These are phyloP conservation scores for Eupristina koningsbergeri DNA, from an alignment of 1,140 invertebrate genomes.

Conservation along the genomic window DNA sequence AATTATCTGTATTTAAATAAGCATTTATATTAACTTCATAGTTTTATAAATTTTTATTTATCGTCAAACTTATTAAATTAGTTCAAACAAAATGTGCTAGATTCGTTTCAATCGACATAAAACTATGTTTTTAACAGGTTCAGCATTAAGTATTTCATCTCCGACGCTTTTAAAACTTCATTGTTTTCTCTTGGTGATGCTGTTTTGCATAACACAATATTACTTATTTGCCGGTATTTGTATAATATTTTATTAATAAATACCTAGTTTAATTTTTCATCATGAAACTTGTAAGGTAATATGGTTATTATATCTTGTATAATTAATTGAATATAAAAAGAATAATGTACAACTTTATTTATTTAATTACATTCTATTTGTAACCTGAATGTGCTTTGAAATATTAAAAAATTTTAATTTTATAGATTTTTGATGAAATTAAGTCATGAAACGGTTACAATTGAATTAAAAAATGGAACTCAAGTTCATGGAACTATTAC, in stretches of 20 bases:
- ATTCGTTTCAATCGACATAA: too few relatives aligned
- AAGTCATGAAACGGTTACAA: conserved; percentile 99
- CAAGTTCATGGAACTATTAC: conserved; percentile 97
- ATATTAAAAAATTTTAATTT: conserved; percentile 47
- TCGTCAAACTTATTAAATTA: too few relatives aligned
- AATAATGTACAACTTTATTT: background rate
- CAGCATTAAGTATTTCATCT: too few relatives aligned
- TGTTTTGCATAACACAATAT: background rate
- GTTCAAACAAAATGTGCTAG: too few relatives aligned
- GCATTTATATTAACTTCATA: background rate
- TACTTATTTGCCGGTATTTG: conserved; percentile 44
- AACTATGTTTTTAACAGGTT: too few relatives aligned
- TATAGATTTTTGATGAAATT: conserved; percentile 99
- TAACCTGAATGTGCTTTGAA: conserved; percentile 26
- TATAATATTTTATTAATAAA: conserved; percentile 30
- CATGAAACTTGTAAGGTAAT: conserved; percentile 68
- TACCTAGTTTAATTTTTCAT: too few relatives aligned
- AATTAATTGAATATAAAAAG: background rate
- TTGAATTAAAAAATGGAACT: conserved; percentile 99
- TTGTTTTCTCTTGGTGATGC: conserved; percentile 25
- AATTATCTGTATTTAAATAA: too few relatives aligned
- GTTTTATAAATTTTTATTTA: too few relatives aligned
- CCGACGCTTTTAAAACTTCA: conserved; percentile 24
- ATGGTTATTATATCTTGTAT: background rate
- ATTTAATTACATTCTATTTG: conserved; percentile 3